Evolutionary conservation across 2,888 invertebrate genomes (phyloP).

Genomic region (Drosophila ochracea): DNA sequence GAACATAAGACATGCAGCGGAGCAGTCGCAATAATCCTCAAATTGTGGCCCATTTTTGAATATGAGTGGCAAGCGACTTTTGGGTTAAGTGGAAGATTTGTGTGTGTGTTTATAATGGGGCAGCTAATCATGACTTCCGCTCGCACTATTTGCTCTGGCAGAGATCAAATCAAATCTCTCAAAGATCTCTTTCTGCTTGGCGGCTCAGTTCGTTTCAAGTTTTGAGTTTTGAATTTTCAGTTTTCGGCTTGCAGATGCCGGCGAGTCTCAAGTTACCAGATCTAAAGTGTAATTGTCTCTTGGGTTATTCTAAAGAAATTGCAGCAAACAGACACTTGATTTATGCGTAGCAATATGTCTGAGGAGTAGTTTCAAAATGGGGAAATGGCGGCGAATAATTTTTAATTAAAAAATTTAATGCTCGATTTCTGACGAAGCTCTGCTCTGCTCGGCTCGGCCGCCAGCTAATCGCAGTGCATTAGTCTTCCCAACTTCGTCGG

Average conservation of each 20-base stretch:
- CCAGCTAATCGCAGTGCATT: constrained; percentile 60
- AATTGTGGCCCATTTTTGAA: constrained; percentile 11
- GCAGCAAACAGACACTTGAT: constrained; percentile 70
- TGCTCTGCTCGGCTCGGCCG: constrained; percentile 18
- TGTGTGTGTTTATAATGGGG: constrained; percentile 61
- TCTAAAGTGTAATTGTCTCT: constrained; percentile 66
- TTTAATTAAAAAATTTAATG: constrained; percentile 79
- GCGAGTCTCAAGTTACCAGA: constrained; percentile 48
- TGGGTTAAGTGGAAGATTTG: constrained; percentile 4
- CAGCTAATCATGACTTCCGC: constrained; percentile 78
- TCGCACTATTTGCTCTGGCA: constrained; percentile 57
- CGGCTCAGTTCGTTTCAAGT: constrained; percentile 58
- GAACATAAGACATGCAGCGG: background rate
- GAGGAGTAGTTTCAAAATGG: constrained; percentile 4
- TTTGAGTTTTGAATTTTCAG: constrained; percentile 6
- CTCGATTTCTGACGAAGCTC: constrained; percentile 75
- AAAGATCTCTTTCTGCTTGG: constrained; percentile 31
- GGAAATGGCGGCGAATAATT: constrained; percentile 45
- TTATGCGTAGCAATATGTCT: constrained; percentile 63
- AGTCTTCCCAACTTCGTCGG: constrained; percentile 53
- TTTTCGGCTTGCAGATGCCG: constrained; percentile 5
- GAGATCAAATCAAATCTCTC: constrained; percentile 47
- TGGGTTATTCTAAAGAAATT: constrained; percentile 71
- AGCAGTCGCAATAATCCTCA: background rate
- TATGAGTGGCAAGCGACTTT: constrained; percentile 17